Conservation (phyloP, 2,888 invertebrate genomes). For the Sisyra nigra region DNA sequence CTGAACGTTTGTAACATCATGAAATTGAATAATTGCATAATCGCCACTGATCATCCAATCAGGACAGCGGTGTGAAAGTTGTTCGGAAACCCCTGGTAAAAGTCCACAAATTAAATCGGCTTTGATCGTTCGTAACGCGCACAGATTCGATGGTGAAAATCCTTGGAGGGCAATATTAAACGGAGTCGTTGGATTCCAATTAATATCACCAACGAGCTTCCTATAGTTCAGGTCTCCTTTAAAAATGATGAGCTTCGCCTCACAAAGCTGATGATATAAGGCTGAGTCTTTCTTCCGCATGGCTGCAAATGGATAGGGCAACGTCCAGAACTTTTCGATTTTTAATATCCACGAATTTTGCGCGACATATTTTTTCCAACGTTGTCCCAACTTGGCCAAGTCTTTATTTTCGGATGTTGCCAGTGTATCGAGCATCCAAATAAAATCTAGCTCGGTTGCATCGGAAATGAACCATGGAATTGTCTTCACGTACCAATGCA, state of each 20-base stretch:
- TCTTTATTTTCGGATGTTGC: conserved; percentile 17
- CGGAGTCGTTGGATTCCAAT: conserved; percentile 54
- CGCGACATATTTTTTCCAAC: conserved; percentile 45
- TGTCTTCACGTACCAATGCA: conserved; percentile 71
- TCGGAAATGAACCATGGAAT: conserved; percentile 97
- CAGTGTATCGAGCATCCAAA: conserved; percentile 40
- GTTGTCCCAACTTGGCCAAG: conserved; percentile 30
- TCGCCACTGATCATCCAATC: conserved; percentile 77
- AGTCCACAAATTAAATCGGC: conserved; percentile 77
- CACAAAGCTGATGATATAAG: conserved; percentile 52
- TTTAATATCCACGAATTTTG: conserved; percentile 32
- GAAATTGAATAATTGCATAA: conserved; percentile 61
- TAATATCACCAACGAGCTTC: conserved; percentile 76
- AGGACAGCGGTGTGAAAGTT: conserved; percentile 33
- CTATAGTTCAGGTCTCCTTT: conserved; percentile 95
- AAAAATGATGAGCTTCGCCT: conserved; percentile 58
- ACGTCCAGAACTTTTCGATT: conserved; percentile 72
- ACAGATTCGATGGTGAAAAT: conserved; percentile 69
- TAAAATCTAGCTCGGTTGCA: conserved; percentile 57
- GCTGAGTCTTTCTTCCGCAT: conserved; percentile 54
- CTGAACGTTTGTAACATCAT: too few relatives aligned
- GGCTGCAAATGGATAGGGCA: conserved; percentile 57
- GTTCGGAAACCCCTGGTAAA: conserved; percentile 39
- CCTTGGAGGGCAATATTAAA: conserved; percentile 53
- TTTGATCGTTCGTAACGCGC: conserved; percentile 76